Conservation (phyloP, 1,140 invertebrate species). For the Polyergus mexicanus region DNA sequence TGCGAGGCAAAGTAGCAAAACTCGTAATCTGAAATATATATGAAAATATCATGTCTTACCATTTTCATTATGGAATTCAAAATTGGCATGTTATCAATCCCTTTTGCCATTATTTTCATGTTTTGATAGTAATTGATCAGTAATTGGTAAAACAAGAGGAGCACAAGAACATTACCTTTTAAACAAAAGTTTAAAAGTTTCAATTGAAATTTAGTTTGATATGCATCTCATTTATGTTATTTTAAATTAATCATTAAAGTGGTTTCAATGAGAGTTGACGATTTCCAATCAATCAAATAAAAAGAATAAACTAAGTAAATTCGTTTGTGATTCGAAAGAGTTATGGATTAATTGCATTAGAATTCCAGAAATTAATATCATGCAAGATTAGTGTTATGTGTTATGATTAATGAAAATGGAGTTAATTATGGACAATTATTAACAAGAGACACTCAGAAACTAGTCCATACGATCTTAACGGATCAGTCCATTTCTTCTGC, state of each 20-base stretch:
- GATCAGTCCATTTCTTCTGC: constrained; percentile 62
- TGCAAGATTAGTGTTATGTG: constrained; percentile 20
- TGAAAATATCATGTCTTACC: constrained; percentile 32
- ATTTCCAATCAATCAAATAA: not conserved
- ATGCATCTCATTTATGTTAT: not conserved
- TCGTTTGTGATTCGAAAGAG: not conserved
- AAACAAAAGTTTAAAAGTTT: not conserved
- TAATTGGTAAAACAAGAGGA: not conserved
- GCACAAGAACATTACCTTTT: not conserved
- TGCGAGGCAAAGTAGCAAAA: constrained; percentile 88
- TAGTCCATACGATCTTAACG: constrained; percentile 72
- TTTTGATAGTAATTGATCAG: constrained; percentile 7
- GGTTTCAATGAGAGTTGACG: not conserved
- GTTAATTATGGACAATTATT: constrained; percentile 23
- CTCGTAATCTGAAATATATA: constrained; percentile 87
- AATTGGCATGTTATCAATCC: not conserved
- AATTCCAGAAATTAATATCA: constrained; percentile 24
- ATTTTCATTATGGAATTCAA: not conserved
- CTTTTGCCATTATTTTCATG: constrained; percentile 37
- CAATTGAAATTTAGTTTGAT: not conserved
- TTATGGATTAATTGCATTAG: constrained; percentile 31
- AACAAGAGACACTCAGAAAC: constrained; percentile 63
- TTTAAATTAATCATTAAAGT: constrained; percentile 6
- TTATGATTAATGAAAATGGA: constrained; percentile 50
- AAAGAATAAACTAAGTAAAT: not conserved